phyloP scores from a whole-genome alignment of 2,797 vertebrate genomes.

The Myoxocephalus aenaeus region DNA sequence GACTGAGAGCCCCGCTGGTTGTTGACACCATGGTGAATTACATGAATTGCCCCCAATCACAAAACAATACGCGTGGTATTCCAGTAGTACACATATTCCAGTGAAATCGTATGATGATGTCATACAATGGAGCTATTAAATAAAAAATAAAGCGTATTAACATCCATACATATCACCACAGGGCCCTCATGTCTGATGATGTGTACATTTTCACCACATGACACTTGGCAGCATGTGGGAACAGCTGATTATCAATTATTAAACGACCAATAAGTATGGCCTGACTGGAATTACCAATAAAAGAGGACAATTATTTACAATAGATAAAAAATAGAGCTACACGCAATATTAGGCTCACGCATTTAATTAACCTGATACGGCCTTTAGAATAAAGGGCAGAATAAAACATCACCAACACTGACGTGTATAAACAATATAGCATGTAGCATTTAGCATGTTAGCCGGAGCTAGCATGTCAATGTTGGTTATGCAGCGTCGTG shows the following conservation, averaged over 20 bases:
- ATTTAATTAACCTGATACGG: neutral
- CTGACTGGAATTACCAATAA: neutral
- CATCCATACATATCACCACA: too few species aligned
- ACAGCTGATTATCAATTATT: neutral
- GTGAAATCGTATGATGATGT: neutral
- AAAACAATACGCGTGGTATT: neutral
- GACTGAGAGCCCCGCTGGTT: constrained; percentile 20
- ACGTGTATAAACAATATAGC: too few species aligned
- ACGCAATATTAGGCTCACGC: neutral
- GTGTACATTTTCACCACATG: too few species aligned
- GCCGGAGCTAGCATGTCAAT: too few species aligned
- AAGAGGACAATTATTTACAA: neutral
- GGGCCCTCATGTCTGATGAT: too few species aligned
- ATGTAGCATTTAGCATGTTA: too few species aligned
- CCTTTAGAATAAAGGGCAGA: neutral
- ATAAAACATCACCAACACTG: neutral
- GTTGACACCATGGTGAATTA: neutral
- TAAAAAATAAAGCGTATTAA: neutral
- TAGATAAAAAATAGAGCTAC: too few species aligned
- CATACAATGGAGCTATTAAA: neutral
- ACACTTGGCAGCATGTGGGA: neutral
- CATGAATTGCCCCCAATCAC: neutral
- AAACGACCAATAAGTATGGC: neutral
- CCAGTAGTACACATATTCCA: neutral
- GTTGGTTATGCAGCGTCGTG: too few species aligned